Evolutionary conservation across 2,888 invertebrate genomes (phyloP).

Genomic region (Arrhopalites spinosus): DNA sequence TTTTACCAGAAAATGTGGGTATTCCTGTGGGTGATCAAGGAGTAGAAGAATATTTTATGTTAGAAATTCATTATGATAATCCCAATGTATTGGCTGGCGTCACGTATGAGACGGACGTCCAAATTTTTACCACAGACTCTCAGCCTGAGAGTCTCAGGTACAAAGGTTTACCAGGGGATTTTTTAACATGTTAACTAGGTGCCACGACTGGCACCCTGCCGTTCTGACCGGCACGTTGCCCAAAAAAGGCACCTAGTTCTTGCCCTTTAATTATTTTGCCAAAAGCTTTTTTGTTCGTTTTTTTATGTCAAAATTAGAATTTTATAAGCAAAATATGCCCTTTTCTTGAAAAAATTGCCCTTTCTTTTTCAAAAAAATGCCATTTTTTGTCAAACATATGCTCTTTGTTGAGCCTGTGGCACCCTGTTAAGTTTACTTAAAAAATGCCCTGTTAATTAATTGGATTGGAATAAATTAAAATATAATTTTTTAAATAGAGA

Average conservation of each 20-base stretch:
- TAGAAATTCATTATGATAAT: constrained; percentile 33
- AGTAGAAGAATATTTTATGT: constrained; percentile 10
- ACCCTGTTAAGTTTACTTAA: no score
- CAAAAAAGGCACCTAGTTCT: no score
- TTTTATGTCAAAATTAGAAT: background rate
- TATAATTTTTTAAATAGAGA: background rate
- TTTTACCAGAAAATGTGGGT: constrained; percentile 20
- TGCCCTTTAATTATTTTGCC: background rate
- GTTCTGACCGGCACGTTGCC: no score
- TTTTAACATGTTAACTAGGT: no score
- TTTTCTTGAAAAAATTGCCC: background rate
- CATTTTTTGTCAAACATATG: background rate
- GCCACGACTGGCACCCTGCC: no score
- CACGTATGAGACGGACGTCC: background rate
- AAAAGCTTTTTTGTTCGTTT: background rate
- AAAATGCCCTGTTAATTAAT: no score
- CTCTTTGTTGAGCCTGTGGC: background rate
- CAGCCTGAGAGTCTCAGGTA: constrained; percentile 58
- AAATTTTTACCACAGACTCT: constrained; percentile 4
- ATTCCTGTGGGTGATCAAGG: constrained; percentile 8
- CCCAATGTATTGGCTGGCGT: background rate
- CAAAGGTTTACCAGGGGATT: background rate
- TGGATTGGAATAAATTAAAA: no score
- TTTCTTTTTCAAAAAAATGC: background rate
- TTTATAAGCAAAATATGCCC: background rate